These are phyloP conservation scores for Columba janthina DNA, from an alignment of 2,113 vertebrate genomes.

Conservation along the genomic window DNA sequence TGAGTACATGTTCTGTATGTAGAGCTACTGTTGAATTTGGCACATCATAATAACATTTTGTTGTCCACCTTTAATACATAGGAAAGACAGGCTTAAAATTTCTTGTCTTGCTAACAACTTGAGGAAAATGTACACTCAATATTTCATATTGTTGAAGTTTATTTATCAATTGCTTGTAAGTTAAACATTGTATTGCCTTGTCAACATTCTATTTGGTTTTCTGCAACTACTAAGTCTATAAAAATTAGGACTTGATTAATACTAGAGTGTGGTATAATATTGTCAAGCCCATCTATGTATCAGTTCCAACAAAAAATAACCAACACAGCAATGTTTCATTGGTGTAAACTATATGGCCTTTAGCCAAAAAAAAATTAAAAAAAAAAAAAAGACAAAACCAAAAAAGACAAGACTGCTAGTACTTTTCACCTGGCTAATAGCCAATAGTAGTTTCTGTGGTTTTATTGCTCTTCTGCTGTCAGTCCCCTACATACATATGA, in stretches of 20 bases:
- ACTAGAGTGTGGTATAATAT: not conserved
- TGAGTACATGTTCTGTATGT: rapidly evolving
- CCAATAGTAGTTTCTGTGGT: not conserved
- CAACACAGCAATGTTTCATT: not conserved
- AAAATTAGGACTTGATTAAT: not conserved
- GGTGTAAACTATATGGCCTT: not conserved
- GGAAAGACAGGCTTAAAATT: not conserved
- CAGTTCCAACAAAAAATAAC: not conserved
- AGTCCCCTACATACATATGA: not conserved
- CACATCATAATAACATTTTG: not conserved
- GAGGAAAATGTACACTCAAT: not conserved
- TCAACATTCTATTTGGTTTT: not conserved
- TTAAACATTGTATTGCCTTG: not conserved
- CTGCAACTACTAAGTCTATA: not conserved
- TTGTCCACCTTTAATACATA: not conserved
- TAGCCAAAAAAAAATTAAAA: not conserved
- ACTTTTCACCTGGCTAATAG: not conserved
- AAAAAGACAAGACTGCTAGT: not conserved
- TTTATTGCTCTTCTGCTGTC: not conserved
- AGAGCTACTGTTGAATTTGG: not conserved
- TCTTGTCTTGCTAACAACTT: not conserved
- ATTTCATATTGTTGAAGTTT: not conserved
- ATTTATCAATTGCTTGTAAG: not conserved
- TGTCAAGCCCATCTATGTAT: rapidly evolving
- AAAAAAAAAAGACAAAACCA: too few species aligned